Conservation (phyloP, 2,797 vertebrate species). For the Paedocypris micromegethes region DNA sequence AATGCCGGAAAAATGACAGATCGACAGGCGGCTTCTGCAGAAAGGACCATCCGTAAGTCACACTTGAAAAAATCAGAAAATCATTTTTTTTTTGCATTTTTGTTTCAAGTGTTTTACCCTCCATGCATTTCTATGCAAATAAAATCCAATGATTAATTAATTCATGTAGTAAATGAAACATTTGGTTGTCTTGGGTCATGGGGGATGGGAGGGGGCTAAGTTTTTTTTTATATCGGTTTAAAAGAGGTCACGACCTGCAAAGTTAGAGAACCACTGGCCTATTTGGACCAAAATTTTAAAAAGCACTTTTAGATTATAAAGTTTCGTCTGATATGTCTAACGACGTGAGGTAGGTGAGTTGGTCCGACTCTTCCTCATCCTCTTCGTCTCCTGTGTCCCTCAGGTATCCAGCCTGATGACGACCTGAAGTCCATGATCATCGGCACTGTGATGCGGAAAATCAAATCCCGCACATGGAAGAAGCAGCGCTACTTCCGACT, state of each 20-base stretch:
- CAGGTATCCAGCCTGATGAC: slow-evolving; percentile 78
- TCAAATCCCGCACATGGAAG: slow-evolving; percentile 91
- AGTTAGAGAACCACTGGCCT: too few species aligned
- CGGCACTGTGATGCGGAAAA: slow-evolving; percentile 84
- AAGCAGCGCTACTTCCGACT: slow-evolving; percentile 87
- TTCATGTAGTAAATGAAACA: too few species aligned
- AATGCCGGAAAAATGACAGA: slow-evolving; percentile 55
- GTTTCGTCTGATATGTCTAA: background rate
- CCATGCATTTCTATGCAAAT: too few species aligned
- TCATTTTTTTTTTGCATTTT: too few species aligned
- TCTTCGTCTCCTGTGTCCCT: background rate
- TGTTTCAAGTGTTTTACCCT: too few species aligned
- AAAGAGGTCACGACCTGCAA: too few species aligned
- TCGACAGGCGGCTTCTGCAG: slow-evolving; percentile 61
- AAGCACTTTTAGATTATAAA: too few species aligned
- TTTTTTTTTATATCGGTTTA: too few species aligned
- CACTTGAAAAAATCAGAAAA: background rate
- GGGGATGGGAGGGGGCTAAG: too few species aligned
- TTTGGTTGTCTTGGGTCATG: too few species aligned
- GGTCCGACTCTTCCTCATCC: slow-evolving; percentile 18
- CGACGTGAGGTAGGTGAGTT: slow-evolving; percentile 19
- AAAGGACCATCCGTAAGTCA: slow-evolving; percentile 61
- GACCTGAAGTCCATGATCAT: slow-evolving; percentile 83
- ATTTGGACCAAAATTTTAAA: too few species aligned
- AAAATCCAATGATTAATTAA: too few species aligned